Percentiles rank a stretch among this genome's conserved stretches.
Evolutionary conservation across 1,140 invertebrate species (phyloP).

Genomic region (Hyles vespertilio): DNA sequence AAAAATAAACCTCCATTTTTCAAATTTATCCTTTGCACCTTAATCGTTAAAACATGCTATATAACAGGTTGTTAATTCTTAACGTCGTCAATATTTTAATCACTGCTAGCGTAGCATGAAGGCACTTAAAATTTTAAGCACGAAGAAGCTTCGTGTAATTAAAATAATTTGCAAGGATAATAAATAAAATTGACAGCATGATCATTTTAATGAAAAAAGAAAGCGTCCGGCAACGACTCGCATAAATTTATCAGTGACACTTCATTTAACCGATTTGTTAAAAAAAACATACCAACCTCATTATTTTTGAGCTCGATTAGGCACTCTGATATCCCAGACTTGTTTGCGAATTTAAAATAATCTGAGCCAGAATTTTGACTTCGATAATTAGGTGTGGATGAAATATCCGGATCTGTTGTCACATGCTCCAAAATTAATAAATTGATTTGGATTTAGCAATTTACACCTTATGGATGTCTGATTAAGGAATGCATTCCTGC

Average conservation of each 20-base stretch:
- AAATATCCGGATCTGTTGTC: constrained; percentile 2
- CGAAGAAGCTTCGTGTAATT: too few relatives aligned
- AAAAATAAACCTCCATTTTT: too few relatives aligned
- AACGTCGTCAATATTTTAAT: too few relatives aligned
- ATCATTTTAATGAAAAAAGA: too few relatives aligned
- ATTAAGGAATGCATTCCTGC: constrained; percentile 1
- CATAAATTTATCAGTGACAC: constrained; percentile 6
- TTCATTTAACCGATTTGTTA: constrained; percentile 8
- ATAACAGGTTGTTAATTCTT: too few relatives aligned
- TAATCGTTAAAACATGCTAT: too few relatives aligned
- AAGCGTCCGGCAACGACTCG: too few relatives aligned
- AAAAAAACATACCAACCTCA: constrained; percentile 17
- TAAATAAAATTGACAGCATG: too few relatives aligned
- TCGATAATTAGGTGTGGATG: constrained; percentile 19
- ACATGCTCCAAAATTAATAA: not conserved
- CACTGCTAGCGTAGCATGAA: too few relatives aligned
- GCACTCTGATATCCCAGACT: constrained; percentile 5
- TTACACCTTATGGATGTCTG: not conserved
- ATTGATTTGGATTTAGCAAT: not conserved
- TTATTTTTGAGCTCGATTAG: constrained; percentile 22
- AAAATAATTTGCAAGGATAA: too few relatives aligned
- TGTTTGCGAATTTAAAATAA: constrained; percentile 15
- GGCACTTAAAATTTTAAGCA: too few relatives aligned
- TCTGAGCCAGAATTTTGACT: constrained; percentile 15
- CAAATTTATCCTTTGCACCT: too few relatives aligned